Conservation (phyloP, 2,797 vertebrate species). For the Steatocranus sp. region DNA sequence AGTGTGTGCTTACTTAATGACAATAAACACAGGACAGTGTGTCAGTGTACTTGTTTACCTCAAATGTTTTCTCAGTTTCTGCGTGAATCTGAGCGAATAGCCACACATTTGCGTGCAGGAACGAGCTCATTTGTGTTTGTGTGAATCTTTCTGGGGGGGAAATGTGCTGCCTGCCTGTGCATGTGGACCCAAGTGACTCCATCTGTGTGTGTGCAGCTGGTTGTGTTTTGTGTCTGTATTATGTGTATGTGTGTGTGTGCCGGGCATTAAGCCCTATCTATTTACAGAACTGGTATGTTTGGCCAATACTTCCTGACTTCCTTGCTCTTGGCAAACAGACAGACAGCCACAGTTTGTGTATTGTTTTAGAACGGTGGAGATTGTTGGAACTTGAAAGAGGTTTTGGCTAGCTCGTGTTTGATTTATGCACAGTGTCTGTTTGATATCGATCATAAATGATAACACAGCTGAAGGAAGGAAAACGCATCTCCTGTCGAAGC, state of each 20-base stretch:
- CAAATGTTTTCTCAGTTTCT: not conserved
- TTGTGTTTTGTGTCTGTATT: constrained; percentile 31
- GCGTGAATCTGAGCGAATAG: not conserved
- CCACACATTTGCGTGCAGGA: constrained; percentile 8
- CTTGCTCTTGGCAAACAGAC: constrained; percentile 68
- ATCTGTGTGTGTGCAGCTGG: constrained; percentile 38
- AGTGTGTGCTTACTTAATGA: not conserved
- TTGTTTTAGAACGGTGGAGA: constrained; percentile 56
- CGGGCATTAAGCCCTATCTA: constrained; percentile 61
- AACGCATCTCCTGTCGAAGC: constrained; percentile 65
- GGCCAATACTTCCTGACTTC: constrained; percentile 67
- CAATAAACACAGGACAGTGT: not conserved
- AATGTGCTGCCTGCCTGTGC: constrained; percentile 44
- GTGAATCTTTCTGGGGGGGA: constrained; percentile 21
- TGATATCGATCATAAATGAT: constrained; percentile 74
- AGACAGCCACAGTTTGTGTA: constrained; percentile 56
- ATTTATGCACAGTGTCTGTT: constrained; percentile 66
- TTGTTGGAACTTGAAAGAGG: constrained; percentile 71
- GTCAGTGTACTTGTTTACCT: not conserved
- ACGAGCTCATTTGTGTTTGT: constrained; percentile 32
- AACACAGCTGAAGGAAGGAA: constrained; percentile 71
- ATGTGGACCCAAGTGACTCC: constrained; percentile 49
- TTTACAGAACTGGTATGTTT: constrained; percentile 67
- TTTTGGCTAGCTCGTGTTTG: constrained; percentile 52
- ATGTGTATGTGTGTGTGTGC: constrained; percentile 25